Base-by-base conservation (phyloP, 2,888 invertebrate species). In the Embidobia sp. region DNA sequence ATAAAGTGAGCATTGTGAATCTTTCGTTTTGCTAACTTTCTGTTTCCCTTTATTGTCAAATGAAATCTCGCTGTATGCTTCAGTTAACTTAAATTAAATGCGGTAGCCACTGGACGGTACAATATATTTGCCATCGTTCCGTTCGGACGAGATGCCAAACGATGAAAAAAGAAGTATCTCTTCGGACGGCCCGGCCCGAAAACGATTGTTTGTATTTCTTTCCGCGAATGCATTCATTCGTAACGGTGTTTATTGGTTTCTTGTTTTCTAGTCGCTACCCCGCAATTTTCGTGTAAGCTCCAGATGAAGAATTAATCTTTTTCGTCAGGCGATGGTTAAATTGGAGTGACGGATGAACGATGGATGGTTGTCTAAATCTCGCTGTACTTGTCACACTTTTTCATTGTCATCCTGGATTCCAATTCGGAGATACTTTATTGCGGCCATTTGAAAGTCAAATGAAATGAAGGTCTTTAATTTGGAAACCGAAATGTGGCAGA, bases 11-110 rank as follows among this genome's bases (percentile, higher is more conserved):
- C n/a, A n/a, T n/a, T n/a, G n/a, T n/a, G n/a, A n/a, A n/a, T n/a
- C n/a, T n/a, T n/a, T n/a, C n/a, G n/a, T n/a, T n/a, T n/a, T n/a
- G n/a, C n/a, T n/a, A n/a, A n/a, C n/a, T n/a, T n/a, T n/a, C n/a
- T n/a, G n/a, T n/a, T n/a, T n/a, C n/a, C n/a, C n/a, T n/a, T n/a
- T n/a, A n/a, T n/a, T n/a, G n/a, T n/a, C n/a, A n/a, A n/a, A n/a
- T n/a, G n/a, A n/a, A n/a, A n/a, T n/a, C n/a, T n/a, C n/a, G n/a
- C n/a, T n/a, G n/a, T n/a, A n/a, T 22, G 22, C 3, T 22, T 22
- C 22, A 22, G 22, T 22, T 22, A 83, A 82, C 79, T 81, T 79
- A 81, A 84, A 5, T 40, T 40, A 19, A 19, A 40, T n/a, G n/a
- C n/a, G n/a, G n/a, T n/a, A n/a, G n/a, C n/a, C n/a, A n/a, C n/a